Base-by-base conservation (phyloP, 2,888 invertebrate genomes). In the Cecidostiba fungosa region DNA sequence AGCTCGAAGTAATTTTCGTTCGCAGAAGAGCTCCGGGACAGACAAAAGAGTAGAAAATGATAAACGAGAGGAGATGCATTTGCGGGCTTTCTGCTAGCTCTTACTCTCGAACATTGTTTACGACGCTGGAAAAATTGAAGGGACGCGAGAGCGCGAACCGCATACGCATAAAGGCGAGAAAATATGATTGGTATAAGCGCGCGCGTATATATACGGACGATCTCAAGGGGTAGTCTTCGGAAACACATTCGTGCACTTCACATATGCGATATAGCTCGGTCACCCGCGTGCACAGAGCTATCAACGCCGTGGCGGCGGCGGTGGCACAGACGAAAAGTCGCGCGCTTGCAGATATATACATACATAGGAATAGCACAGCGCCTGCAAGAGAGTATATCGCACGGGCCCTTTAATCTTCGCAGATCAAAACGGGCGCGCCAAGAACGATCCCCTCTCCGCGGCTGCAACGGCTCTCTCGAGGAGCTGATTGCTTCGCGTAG, bases 381-480 rank as follows among this genome's bases (percentile, higher is more conserved):
- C 19, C 2, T 54, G 76, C 43, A 77, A 62, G 59, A 77, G 77
- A 73, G 23, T n/a, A 47, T 43, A 43, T n/a, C 73, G 32, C 54
- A 62, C 74, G 72, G 80, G 26, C 90, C 92, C 92, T 93, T 93
- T 93, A 93, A 93, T 93, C 93, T 93, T 92, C 90, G 89, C 89
- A 92, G 92, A 92, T 92, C 92, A 92, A 93, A 93, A 92, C 91
- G 91, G 77, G 86, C 84, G 86, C 86, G 86, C 82, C 82, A 50
- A 84, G 85, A 86, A 85, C 84, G 87, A 86, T 84, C 85, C 77
- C 86, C 86, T 87, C 87, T 85, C 86, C 87, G 82, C 80, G 85
- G 66, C 85, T 86, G 81, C 76, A 84, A 47, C 81, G 84, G 62
- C 87, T 88, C 87, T 88, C 86, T 89, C 87, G 89, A 90, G 91